Evolutionary conservation across 2,113 vertebrate species (phyloP), one percentile per base, ranked within the genome.

Genomic region (Girardinichthys multiradiatus): DNA sequence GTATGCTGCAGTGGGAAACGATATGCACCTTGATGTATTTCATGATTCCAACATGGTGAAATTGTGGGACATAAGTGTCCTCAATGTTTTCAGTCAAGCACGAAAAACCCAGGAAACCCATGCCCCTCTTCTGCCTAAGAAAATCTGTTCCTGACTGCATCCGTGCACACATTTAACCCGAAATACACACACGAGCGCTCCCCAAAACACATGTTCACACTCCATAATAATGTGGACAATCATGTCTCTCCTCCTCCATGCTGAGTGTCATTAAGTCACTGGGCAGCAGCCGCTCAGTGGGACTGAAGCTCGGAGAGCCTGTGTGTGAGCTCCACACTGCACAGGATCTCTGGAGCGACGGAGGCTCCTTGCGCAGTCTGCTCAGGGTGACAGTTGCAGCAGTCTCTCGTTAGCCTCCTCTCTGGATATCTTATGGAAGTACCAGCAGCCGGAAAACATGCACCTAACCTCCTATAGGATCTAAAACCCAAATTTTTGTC

Each of bases 301-400:
- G 69, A 76, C 78, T 86, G 75, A 65, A 64, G 77, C 76, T 64
- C 70, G 72, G 68, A 84, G 86, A 89, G 89, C 57, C 13, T 35
- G 45, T 76, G 85, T 83, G 76, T 21, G 48, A 69, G 64, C 73
- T 84, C 80, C 74, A 45, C 73, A 66, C 26, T 74, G 75, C 68
- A 73, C 42, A 35, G 73, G 76, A 74, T 77, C 68, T 57, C 21
- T 45, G 75, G 73, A 75, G 71, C 67, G 48, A 45, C 42, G 15
- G 42, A 80, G 80, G 31, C 71, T 70, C 74, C 58, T 64, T 7
- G 67, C 74, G 27, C 76, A 30, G 75, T 77, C 69, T 57, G 59
- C 57, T 79, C 82, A 72, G 83, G 77, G 72, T 72, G 70, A 70
- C 70, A 72, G 45, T 66, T 62, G 74, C 83, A 65, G 77, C 74